Conservation (phyloP, 35 echinoderm and acorn worm species). For the Apostichopus japonicus region DNA sequence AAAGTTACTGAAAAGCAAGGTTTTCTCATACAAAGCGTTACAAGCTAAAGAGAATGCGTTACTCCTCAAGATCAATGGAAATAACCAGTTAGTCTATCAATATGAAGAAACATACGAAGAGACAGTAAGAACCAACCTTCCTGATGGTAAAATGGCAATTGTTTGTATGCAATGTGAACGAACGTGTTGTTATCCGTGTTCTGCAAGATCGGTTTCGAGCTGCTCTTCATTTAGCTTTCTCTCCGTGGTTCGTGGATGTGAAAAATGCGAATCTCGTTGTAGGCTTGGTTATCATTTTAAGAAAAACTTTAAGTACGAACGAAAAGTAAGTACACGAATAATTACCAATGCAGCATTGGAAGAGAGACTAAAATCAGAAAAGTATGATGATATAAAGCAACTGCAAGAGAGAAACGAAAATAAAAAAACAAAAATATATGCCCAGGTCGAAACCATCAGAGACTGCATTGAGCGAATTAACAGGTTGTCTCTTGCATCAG, state of each 20-base stretch:
- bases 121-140: not conserved
- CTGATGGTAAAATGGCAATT: not conserved
- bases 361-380: not conserved
- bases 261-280: not conserved
- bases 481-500: not conserved
- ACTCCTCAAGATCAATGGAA: not conserved
- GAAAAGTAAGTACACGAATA: not conserved
- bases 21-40: not conserved
- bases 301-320: slow-evolving; percentile 14
- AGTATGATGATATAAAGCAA: not conserved
- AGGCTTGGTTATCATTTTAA: slow-evolving; percentile 14
- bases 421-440: not conserved
- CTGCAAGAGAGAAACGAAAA: not conserved
- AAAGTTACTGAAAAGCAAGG: not conserved
- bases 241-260: not conserved
- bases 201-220: not conserved
- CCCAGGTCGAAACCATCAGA: not conserved
- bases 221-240: not conserved
- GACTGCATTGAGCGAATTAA: not conserved
- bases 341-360: not conserved
- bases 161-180: not conserved
- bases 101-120: not conserved
- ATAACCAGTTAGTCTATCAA: not conserved
- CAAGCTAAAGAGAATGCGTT: not conserved
- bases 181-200: not conserved